Percentiles rank a stretch among this genome's conserved stretches.
These are phyloP conservation scores for Mastomys coucha DNA, from an alignment of 2,113 vertebrate species.

Conservation along the genomic window DNA sequence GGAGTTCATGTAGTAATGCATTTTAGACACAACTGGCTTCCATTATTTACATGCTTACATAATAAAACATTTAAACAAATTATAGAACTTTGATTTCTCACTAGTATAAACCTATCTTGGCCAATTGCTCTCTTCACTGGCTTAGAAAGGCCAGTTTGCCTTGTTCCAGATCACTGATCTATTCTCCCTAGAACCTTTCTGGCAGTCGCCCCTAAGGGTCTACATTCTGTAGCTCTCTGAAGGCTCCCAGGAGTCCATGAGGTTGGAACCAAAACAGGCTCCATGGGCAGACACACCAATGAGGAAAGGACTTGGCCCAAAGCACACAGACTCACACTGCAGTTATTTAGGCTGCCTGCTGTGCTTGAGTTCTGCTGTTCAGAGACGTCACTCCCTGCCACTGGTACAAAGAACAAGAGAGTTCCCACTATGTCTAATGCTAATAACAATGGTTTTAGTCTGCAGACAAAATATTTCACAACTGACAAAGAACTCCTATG, in stretches of 20 bases:
- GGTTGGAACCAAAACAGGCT: neutral
- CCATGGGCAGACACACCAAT: neutral
- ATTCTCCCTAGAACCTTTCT: neutral
- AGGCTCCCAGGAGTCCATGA: neutral
- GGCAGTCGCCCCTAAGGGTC: too few species aligned
- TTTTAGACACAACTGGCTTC: neutral
- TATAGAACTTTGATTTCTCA: conserved; percentile 26
- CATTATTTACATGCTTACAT: neutral
- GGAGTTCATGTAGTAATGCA: conserved; percentile 1
- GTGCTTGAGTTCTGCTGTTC: neutral
- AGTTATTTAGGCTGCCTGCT: neutral
- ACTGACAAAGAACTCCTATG: neutral
- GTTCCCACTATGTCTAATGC: neutral
- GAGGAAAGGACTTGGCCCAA: neutral
- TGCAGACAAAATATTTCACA: neutral
- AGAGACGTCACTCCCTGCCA: neutral
- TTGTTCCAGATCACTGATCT: neutral
- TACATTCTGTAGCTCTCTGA: neutral
- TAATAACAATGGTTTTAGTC: neutral
- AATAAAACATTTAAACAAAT: conserved; percentile 22
- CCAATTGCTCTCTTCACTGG: neutral
- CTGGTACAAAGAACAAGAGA: neutral
- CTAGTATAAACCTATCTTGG: neutral
- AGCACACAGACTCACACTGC: neutral
- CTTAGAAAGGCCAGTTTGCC: neutral